A percentile compares a stretch with the other conserved stretches of the same genome.
Conservation (phyloP, 2,888 invertebrate species). For the Microplitis manilae region DNA sequence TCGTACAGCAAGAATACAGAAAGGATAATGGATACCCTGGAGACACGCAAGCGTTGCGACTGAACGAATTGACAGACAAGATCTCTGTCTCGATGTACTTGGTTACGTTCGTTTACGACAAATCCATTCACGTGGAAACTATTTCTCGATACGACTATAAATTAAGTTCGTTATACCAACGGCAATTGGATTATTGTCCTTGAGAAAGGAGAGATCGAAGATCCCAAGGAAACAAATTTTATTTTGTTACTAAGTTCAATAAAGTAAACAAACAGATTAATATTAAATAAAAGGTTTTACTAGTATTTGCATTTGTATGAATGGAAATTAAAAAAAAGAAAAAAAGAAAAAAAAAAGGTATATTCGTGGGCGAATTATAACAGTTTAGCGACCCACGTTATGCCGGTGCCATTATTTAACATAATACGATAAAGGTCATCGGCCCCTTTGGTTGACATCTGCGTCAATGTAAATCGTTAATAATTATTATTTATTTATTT, state of each 20-base stretch:
- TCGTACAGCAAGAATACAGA: neutral
- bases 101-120: constrained; percentile 3
- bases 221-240: neutral
- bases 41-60: constrained; percentile 34
- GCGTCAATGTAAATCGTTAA: neutral
- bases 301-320: constrained; percentile 44
- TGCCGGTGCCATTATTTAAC: constrained; percentile 59
- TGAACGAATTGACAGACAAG: constrained; percentile 26
- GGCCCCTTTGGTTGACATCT: constrained; percentile 28
- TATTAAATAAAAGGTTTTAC: constrained; percentile 11
- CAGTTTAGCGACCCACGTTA: constrained; percentile 60
- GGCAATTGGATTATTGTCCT: neutral
- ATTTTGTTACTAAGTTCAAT: neutral
- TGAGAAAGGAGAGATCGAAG: neutral
- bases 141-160: neutral
- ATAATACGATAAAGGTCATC: constrained; percentile 58
- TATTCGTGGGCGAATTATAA: constrained; percentile 59
- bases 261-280: neutral
- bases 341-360: too few relatives aligned
- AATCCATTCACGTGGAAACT: constrained; percentile 7
- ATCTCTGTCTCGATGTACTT: neutral
- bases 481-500: neutral
- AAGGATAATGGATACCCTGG: constrained; percentile 37
- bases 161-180: constrained; percentile 1
- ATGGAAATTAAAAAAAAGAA: constrained; percentile 37